Conservation (phyloP, 2,113 vertebrate genomes). For the Corythornis madagascariensis region DNA sequence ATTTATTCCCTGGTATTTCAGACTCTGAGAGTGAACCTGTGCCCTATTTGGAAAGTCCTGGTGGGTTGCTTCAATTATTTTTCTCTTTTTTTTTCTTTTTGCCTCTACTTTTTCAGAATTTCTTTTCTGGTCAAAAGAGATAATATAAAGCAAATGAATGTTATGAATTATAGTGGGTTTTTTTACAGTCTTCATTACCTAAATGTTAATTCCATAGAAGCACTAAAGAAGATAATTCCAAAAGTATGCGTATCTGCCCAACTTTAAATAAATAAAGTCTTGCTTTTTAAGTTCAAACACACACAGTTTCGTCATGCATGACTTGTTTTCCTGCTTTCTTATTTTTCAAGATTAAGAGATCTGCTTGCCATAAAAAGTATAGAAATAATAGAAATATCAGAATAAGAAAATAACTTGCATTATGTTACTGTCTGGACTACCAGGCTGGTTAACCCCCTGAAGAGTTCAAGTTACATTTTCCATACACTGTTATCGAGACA, state of each 20-base stretch:
- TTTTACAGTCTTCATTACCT: neutral
- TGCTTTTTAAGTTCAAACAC: neutral
- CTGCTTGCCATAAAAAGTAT: neutral
- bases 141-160: neutral
- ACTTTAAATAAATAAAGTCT: neutral
- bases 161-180: neutral
- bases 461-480: constrained; percentile 26
- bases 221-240: neutral
- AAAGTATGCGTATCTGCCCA: neutral
- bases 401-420: neutral
- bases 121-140: neutral
- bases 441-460: neutral
- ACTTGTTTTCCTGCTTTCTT: neutral
- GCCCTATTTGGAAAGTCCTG: neutral
- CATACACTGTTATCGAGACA: neutral
- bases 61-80: neutral
- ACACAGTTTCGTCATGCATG: neutral
- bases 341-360: neutral
- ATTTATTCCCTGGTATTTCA: neutral
- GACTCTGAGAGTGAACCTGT: neutral
- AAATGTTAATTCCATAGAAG: neutral
- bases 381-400: neutral
- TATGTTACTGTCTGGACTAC: neutral
- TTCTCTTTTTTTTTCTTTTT: neutral
- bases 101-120: neutral